A percentile compares a stretch with the other conserved stretches of the same genome.
Conservation (phyloP, 2,113 vertebrate species). For the Calidris pygmaea region DNA sequence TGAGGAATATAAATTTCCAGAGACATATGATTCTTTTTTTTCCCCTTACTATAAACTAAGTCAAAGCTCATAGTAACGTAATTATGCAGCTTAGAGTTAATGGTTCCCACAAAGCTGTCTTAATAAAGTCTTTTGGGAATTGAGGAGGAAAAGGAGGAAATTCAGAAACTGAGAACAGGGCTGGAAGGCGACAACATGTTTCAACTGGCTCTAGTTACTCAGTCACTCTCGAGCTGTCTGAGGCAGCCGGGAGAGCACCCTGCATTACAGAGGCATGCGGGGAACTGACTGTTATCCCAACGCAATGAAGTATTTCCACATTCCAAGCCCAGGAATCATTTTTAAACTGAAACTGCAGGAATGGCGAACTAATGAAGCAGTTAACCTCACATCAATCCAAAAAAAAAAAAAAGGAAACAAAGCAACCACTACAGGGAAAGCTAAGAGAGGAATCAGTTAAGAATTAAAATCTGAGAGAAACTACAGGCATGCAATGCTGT, state of each 20-base stretch:
- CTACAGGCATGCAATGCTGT: background rate
- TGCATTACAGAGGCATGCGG: background rate
- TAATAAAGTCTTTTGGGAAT: conserved; percentile 73
- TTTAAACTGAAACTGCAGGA: background rate
- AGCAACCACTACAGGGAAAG: background rate
- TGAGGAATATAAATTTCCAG: conserved; percentile 41
- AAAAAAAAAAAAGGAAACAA: background rate
- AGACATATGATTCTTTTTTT: background rate
- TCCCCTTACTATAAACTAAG: conserved; percentile 5
- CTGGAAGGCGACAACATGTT: conserved; percentile 33
- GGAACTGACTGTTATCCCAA: background rate
- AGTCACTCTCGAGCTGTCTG: background rate
- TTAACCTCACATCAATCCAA: background rate
- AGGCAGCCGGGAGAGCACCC: background rate
- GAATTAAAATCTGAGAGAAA: background rate
- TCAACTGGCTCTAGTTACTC: conserved; percentile 36
- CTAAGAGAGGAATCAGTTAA: background rate
- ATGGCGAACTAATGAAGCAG: background rate
- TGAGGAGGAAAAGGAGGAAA: conserved; percentile 38
- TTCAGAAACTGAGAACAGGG: conserved; percentile 52
- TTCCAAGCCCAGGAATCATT: background rate
- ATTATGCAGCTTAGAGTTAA: conserved; percentile 66
- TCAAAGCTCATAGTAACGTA: conserved; percentile 39
- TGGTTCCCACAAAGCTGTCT: conserved; percentile 65
- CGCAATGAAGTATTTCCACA: background rate